These are phyloP conservation scores for Cheilosia vulpina DNA, from an alignment of 2,888 invertebrate genomes.

Conservation along the genomic window DNA sequence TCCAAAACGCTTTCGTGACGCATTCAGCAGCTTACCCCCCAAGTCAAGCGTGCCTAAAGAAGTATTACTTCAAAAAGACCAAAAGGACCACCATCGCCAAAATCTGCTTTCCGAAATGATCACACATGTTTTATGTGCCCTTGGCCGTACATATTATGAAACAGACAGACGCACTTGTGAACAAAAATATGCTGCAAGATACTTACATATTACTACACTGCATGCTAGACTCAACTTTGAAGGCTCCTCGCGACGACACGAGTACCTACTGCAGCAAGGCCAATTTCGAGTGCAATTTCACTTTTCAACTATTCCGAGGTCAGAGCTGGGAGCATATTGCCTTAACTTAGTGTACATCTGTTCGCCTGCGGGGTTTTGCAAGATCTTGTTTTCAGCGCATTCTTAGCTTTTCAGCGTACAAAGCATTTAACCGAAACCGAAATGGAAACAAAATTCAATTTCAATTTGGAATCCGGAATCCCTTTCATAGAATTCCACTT, in stretches of 20 bases:
- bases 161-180: constrained; percentile 26
- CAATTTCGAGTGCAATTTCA: not conserved
- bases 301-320: constrained; percentile 57
- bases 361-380: constrained; percentile 7
- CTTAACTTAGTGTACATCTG: constrained; percentile 28
- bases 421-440: constrained; percentile 25
- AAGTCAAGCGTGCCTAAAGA: too few relatives aligned
- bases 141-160: not conserved
- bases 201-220: not conserved
- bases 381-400: not conserved
- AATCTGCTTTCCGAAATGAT: constrained; percentile 5
- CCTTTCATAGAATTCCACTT: constrained; percentile 39
- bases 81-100: not conserved
- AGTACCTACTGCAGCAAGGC: not conserved
- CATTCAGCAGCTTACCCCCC: too few relatives aligned
- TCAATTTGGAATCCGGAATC: constrained; percentile 44
- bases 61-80: too few relatives aligned
- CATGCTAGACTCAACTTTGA: not conserved
- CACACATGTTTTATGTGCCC: constrained; percentile 12
- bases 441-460: constrained; percentile 47
- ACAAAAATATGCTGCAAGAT: constrained; percentile 9
- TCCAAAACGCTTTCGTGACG: too few relatives aligned
- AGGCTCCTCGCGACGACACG: not conserved
- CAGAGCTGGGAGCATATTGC: constrained; percentile 48
- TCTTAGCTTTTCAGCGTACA: constrained; percentile 7